Evolutionary conservation across 2,797 vertebrate genomes (phyloP).

Genomic region (Pseudotriccus pelzelni): DNA sequence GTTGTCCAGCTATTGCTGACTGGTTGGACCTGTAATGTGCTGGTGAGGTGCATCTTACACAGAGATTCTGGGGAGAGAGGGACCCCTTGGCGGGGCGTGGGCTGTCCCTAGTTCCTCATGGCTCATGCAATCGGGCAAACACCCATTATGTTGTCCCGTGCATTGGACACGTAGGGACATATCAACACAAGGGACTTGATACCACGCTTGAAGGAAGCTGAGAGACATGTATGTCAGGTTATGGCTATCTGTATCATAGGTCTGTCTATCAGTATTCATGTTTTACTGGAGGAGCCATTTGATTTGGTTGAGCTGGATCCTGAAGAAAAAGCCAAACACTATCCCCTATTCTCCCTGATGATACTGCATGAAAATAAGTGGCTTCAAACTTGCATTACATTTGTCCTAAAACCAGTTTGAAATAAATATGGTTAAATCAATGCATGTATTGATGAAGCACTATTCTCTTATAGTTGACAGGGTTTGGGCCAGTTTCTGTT

Average conservation of each 20-base stretch:
- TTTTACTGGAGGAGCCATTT: neutral
- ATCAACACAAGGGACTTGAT: neutral
- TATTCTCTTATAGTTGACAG: neutral
- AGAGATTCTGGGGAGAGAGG: neutral
- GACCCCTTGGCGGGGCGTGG: neutral
- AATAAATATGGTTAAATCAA: neutral
- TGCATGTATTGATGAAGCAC: neutral
- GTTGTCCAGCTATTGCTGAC: neutral
- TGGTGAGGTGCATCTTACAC: neutral
- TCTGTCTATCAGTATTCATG: neutral
- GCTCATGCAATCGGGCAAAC: neutral
- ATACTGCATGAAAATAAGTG: neutral
- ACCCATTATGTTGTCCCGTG: fast-evolving
- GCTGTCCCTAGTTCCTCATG: neutral
- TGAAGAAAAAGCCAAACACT: neutral
- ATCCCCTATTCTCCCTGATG: neutral
- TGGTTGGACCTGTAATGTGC: neutral
- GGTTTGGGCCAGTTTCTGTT: neutral
- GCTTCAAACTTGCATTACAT: neutral
- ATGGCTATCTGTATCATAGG: neutral
- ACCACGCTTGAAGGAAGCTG: neutral
- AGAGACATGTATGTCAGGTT: neutral
- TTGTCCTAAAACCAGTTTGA: neutral
- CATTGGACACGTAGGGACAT: neutral
- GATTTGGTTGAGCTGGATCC: neutral